A percentile compares a stretch with the other conserved stretches of the same genome.
Conservation (phyloP, 1,140 invertebrate genomes). For the Hermatobates lingyangjiaoensis region DNA sequence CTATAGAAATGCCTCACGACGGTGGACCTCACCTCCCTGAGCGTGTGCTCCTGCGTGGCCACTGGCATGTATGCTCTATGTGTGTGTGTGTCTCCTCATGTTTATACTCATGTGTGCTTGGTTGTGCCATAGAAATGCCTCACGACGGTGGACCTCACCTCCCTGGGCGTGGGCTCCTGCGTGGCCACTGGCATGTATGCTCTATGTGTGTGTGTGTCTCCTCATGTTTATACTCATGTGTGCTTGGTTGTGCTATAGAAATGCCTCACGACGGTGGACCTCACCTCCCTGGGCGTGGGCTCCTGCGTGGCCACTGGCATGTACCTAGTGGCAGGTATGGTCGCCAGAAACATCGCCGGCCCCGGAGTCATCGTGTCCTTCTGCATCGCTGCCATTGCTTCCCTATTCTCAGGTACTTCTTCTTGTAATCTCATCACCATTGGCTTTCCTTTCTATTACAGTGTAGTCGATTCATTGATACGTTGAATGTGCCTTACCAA, state of each 20-base stretch:
- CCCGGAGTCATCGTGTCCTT: constrained; percentile 75
- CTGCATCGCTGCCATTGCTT: constrained; percentile 73
- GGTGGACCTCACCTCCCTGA: constrained; percentile 68
- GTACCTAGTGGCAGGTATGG: constrained; percentile 82
- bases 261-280: constrained; percentile 73
- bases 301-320: constrained; percentile 85
- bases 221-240: too few species aligned
- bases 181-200: constrained; percentile 90
- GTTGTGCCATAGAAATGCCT: constrained; percentile 58
- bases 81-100: too few species aligned
- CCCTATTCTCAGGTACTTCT: constrained; percentile 67
- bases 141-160: constrained; percentile 71
- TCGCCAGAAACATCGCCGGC: constrained; percentile 66
- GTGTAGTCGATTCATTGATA: too few species aligned
- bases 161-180: constrained; percentile 79
- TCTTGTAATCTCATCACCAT: too few species aligned
- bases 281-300: constrained; percentile 78
- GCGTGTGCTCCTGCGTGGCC: constrained; percentile 81
- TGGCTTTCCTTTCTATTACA: too few species aligned
- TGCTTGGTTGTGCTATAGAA: constrained; percentile 40
- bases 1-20: constrained; percentile 77
- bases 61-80: constrained; percentile 95
- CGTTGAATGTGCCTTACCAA: too few species aligned
- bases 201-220: too few species aligned
- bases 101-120: too few species aligned